Evolutionary conservation across 2,113 vertebrate genomes (phyloP).

Genomic region (Xiphorhynchus elegans): DNA sequence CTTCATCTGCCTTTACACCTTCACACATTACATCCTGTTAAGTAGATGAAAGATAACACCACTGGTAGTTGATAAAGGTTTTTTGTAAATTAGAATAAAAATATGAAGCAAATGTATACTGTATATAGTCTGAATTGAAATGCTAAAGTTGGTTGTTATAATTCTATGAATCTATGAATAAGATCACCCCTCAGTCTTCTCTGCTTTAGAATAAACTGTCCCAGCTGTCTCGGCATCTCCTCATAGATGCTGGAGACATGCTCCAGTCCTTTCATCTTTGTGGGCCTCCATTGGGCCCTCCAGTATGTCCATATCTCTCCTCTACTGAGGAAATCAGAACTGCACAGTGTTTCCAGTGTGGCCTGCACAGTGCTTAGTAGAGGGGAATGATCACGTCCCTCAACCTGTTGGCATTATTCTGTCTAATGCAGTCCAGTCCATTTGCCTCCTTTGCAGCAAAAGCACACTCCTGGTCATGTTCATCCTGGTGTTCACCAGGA

Average conservation of each 20-base stretch:
- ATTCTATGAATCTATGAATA: background rate
- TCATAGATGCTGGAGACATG: background rate
- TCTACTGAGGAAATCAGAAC: background rate
- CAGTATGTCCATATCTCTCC: background rate
- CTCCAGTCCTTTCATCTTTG: background rate
- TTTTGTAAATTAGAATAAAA: background rate
- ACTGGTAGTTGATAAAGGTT: background rate
- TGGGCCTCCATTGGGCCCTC: background rate
- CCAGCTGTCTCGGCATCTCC: background rate
- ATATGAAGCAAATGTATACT: background rate
- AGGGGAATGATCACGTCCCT: background rate
- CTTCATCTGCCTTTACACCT: background rate
- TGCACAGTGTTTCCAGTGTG: background rate
- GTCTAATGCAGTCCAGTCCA: background rate
- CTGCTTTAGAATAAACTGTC: background rate
- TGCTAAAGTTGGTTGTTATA: background rate
- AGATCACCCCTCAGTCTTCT: background rate
- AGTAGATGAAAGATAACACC: background rate
- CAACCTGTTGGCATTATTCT: background rate
- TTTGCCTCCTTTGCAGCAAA: background rate
- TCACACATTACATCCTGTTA: background rate
- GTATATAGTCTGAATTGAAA: background rate
- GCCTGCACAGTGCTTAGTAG: background rate
- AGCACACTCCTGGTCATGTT: background rate
- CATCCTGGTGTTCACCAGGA: background rate